Percentiles rank a stretch among this genome's conserved stretches.
phyloP scores from a whole-genome alignment of 2,797 vertebrate genomes.

The Sciaenops ocellatus region DNA sequence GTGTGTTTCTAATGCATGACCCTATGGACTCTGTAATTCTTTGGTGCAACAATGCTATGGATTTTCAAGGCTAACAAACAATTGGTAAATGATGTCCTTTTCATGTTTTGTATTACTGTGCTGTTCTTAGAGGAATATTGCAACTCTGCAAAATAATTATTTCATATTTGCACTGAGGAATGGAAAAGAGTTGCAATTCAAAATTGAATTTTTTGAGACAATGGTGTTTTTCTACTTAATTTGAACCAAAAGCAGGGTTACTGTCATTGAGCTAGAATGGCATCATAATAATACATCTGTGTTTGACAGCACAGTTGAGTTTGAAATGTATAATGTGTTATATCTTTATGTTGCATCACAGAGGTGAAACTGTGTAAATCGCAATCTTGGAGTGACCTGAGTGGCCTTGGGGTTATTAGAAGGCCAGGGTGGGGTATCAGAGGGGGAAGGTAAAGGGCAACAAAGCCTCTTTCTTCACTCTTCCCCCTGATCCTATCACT shows the following conservation, averaged over 20 bases:
- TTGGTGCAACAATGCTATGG: conserved; percentile 53
- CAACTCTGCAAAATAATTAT: conserved; percentile 15
- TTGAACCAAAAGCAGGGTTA: not conserved
- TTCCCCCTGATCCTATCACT: conserved; percentile 87
- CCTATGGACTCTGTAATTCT: conserved; percentile 48
- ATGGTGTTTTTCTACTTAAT: not conserved
- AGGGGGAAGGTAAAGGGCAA: conserved; percentile 74
- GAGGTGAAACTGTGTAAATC: conserved; percentile 43
- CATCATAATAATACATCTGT: too few species aligned
- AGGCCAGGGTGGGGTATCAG: conserved; percentile 72
- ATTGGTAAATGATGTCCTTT: conserved; percentile 48
- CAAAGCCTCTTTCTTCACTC: conserved; percentile 86
- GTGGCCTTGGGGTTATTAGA: conserved; percentile 79
- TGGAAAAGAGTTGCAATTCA: not conserved
- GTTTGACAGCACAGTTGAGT: not conserved
- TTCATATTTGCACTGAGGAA: not conserved
- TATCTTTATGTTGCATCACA: conserved; percentile 33
- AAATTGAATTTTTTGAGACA: not conserved
- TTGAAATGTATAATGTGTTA: conserved; percentile 1
- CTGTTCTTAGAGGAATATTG: conserved; percentile 9
- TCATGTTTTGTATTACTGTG: conserved; percentile 34
- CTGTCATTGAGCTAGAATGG: not conserved
- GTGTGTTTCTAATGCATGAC: conserved; percentile 50
- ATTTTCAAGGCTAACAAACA: conserved; percentile 48
- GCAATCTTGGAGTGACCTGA: conserved; percentile 68